A percentile compares a stretch with the other conserved stretches of the same genome.
Conservation (phyloP, 2,113 vertebrate genomes). For the Hyaena hyaena region DNA sequence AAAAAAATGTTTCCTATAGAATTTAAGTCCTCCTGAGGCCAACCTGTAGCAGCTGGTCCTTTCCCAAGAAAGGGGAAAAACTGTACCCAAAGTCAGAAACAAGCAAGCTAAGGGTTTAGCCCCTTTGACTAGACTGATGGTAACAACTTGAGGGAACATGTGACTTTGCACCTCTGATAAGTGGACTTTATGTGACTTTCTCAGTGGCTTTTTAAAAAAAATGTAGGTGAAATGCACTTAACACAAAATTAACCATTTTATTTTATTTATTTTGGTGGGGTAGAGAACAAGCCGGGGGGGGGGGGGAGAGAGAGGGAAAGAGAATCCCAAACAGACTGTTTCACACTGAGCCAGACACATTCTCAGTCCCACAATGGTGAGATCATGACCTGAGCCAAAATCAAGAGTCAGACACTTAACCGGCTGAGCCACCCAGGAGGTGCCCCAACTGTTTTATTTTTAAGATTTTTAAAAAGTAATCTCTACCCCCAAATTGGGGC, state of each 20-base stretch:
- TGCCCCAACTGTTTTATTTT: no score
- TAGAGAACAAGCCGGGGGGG: not conserved
- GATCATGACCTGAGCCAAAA: not conserved
- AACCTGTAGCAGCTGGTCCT: not conserved
- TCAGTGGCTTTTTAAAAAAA: not conserved
- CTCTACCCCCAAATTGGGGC: no score
- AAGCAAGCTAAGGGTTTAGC: not conserved
- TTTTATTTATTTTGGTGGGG: not conserved
- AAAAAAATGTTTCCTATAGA: not conserved
- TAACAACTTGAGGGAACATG: not conserved
- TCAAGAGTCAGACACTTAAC: not conserved
- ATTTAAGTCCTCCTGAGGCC: not conserved
- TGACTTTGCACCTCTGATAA: not conserved
- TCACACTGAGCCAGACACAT: not conserved
- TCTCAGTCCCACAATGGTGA: not conserved
- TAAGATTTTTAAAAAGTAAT: no score
- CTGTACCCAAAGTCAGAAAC: not conserved
- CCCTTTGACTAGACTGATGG: not conserved
- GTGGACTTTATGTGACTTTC: not conserved
- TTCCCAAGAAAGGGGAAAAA: not conserved
- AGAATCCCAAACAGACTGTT: not conserved
- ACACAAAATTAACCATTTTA: not conserved
- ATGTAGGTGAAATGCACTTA: not conserved
- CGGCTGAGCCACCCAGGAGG: not conserved
- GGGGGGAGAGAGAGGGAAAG: not conserved